Base-by-base conservation (phyloP, 2,797 vertebrate genomes). In the Poecile montanus region DNA sequence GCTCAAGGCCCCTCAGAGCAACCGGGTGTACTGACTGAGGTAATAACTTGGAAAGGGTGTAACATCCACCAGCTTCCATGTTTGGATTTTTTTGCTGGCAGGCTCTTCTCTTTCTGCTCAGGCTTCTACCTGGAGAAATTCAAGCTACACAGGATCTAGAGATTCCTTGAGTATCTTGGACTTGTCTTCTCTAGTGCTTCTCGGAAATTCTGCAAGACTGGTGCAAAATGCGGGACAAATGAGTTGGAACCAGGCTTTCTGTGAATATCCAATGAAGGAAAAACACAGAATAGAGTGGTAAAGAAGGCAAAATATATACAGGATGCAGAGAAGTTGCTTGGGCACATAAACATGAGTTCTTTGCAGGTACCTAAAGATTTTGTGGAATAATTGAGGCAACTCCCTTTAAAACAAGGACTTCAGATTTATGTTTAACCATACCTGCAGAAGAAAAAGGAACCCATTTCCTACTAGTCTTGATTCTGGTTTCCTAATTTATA, bases 21-120 rank as follows among this genome's bases (percentile, higher is more conserved):
- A 86, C 10, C 13, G 79, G 47, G 61, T 84, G 88, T 62, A 84
- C 51, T 30, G 85, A 91, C 38, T 89, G 91, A 94, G 81, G 89
- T 91, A 93, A 92, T 89, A 58, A 77, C 54, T 92, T 91, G 89
- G 91, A 93, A 89, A 54, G 32, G 20, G 18, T 75, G 21, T 66
- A 72, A 75, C 21, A 73, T 78, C 76, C 76, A 75, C 48, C 66
- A 79, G 62, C 70, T 93, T 86, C 85, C 1, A 1, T 61, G 62
- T 56, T 75, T 54, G 54, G 82, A 85, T 34, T 48, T 77, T 27
- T 62, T 84, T 58, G 16, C 71, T 85, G 84, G 60, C 84, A 92
- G 38, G 26, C 1, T 83, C 9, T 73, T 30, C 22, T 67, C 36
- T 78, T 78, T 85, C 36, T 80, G 4, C 47, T 81, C 15, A 48